Base-by-base conservation (phyloP, 2,888 invertebrate genomes). In the Stramonita haemastoma region DNA sequence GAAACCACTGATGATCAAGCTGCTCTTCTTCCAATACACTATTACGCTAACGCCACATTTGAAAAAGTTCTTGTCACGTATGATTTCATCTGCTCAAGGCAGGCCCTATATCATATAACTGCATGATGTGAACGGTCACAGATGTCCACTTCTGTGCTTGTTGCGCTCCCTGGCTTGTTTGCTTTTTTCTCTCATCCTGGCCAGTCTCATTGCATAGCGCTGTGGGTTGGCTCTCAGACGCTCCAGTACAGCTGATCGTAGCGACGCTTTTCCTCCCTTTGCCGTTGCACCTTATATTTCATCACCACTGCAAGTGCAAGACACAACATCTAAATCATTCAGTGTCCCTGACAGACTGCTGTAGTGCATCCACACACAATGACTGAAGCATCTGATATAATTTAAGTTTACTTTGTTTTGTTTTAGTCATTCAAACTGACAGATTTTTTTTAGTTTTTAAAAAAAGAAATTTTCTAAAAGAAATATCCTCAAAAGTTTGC, bases 191-290 rank as follows among this genome's bases (percentile, higher is more conserved):
- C 84, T 85, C 84, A 57, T 85, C 57, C 57, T 36, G n/a, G 84
- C 84, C 56, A 85, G 84, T 85, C 84, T 85, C 57, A 57, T 1
- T n/a, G 84, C 84, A 57, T 85, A 85, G 13, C 57, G 84, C 84
- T 57, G 57, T 8, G 84, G 84, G 57, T 85, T 57, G 56, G 84
- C 36, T 57, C 26, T 56, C 57, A 85, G 57, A 15, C 84, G 84
- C 29, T 56, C 29, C 56, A 85, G 84, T 85, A 85, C 57, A 17
- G 57, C 56, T 85, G 84, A 17, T 85, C 57, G 57, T 85, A 85
- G 29, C 56, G 81, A 83, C 81, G 81, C 46, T 83, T 83, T 83
- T 29, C 81, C 46, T 83, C 81, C 26, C 26, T 83, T 36, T 32
- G 19, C 32, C 46, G 46, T 46, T 26, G 46, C 19, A 15, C 6